Evolutionary conservation across 2,888 invertebrate genomes (phyloP), one percentile per base, ranked within the genome.

Genomic region (Scrobipalpa atriplicella): DNA sequence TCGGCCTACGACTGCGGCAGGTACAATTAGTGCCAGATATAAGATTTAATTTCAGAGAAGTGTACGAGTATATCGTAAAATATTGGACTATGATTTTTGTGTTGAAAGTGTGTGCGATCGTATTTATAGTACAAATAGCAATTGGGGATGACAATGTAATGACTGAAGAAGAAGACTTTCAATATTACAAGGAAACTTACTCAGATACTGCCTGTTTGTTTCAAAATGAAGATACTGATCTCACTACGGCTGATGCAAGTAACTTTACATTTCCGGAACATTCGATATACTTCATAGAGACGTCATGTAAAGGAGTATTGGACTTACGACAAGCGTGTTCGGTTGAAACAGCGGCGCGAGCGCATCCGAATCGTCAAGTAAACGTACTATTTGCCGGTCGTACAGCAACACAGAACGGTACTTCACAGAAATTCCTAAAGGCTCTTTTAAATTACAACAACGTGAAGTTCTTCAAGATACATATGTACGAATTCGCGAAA

Each of bases 271-370:
- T 62, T 62, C 62, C 62, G 0, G 62, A 47, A 62, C n/a, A 62
- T n/a, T 29, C 29, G 21, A 62, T 62, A 47, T 62, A 21, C 29
- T 62, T 62, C n/a, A 62, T 62, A 43, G 47, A 62, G 21, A 41
- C 47, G 7, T 62, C 62, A 1, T 62, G 62, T n/a, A 29, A 19
- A 21, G 51, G 43, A 0, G 62, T 47, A 0, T 18, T 62, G 7
- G 51, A 47, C n/a, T 11, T 62, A 11, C 47, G 41, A 9, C 62
- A 62, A 19, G 47, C 51, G 1, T 62, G 62, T 19, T 19, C 62
- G 1, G 51, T 62, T 10, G 62, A 62, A 47, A 16, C 62, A 0
- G 62, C 62, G 1, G 62, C 62, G 21, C 38, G 41, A 10, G 62
- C 62, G 36, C 43, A 62, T 9, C 62, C 62, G 8, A 19, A 38